Evolutionary conservation across 2,113 vertebrate species (phyloP).

Genomic region (Malurus melanocephalus): DNA sequence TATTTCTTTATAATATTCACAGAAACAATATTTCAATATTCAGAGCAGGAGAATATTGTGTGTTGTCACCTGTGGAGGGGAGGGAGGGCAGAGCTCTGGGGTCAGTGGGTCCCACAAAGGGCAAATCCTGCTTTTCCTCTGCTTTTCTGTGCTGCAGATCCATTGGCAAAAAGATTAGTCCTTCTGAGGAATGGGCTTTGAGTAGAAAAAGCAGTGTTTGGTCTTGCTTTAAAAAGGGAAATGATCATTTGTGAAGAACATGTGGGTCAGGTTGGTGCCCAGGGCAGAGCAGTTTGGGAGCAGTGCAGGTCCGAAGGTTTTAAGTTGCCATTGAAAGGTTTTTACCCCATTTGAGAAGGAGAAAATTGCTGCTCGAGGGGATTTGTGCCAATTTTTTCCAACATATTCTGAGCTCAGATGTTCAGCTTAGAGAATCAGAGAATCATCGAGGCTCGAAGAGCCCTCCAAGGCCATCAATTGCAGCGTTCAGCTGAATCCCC

Average conservation of each 20-base stretch:
- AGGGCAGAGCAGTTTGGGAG: fast-evolving
- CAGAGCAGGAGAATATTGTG: fast-evolving
- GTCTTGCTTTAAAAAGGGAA: not conserved
- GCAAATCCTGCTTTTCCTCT: not conserved
- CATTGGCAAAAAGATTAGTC: not conserved
- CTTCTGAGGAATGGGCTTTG: not conserved
- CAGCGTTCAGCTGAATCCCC: not conserved
- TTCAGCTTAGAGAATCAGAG: not conserved
- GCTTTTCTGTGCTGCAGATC: not conserved
- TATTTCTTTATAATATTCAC: too few species aligned
- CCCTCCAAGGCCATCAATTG: not conserved
- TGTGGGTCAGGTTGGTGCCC: fast-evolving
- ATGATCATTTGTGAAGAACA: fast-evolving
- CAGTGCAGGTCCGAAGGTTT: not conserved
- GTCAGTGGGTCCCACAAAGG: not conserved
- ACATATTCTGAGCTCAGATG: not conserved
- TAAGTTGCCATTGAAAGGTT: fast-evolving
- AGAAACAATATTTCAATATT: fast-evolving
- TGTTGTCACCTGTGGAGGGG: fast-evolving
- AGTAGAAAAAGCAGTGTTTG: not conserved
- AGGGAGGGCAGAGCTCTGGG: not conserved
- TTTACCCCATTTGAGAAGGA: not conserved
- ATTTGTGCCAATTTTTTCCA: fast-evolving
- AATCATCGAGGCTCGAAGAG: not conserved
- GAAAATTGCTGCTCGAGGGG: not conserved